These are phyloP conservation scores for Indicator indicator DNA, from an alignment of 2,113 vertebrate species.

Conservation along the genomic window DNA sequence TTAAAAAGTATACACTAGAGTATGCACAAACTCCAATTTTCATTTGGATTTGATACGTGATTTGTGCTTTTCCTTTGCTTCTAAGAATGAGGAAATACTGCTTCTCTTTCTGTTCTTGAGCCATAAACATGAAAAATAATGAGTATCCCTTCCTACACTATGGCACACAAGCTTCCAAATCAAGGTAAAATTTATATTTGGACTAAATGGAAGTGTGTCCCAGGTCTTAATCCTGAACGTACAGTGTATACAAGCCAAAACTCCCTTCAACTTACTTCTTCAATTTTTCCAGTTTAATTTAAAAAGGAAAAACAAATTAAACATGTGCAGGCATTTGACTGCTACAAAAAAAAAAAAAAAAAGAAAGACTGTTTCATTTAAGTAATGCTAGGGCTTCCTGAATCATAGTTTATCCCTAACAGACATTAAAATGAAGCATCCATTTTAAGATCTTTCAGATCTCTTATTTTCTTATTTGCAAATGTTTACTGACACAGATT, in stretches of 20 bases:
- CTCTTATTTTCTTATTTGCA: conserved; percentile 54
- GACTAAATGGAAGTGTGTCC: neutral
- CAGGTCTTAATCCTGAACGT: neutral
- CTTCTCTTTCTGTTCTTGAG: neutral
- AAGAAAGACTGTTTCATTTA: neutral
- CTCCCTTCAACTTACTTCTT: neutral
- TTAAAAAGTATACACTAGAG: neutral
- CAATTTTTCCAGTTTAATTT: neutral
- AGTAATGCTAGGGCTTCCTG: neutral
- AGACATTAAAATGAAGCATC: conserved; percentile 24
- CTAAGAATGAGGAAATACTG: neutral
- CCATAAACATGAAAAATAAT: neutral
- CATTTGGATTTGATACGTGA: neutral
- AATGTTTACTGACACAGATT: conserved; percentile 46
- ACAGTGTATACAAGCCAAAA: neutral
- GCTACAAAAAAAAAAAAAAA: neutral
- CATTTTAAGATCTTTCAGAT: neutral
- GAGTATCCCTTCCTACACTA: neutral
- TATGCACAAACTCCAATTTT: neutral
- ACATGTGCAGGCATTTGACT: neutral
- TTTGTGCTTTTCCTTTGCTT: neutral
- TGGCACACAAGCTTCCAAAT: neutral
- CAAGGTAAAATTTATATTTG: neutral
- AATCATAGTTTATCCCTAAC: neutral
- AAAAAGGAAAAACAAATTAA: neutral